A percentile compares a stretch with the other conserved stretches of the same genome.
phyloP scores from a whole-genome alignment of 2,113 vertebrate genomes.

The Egretta garzetta region DNA sequence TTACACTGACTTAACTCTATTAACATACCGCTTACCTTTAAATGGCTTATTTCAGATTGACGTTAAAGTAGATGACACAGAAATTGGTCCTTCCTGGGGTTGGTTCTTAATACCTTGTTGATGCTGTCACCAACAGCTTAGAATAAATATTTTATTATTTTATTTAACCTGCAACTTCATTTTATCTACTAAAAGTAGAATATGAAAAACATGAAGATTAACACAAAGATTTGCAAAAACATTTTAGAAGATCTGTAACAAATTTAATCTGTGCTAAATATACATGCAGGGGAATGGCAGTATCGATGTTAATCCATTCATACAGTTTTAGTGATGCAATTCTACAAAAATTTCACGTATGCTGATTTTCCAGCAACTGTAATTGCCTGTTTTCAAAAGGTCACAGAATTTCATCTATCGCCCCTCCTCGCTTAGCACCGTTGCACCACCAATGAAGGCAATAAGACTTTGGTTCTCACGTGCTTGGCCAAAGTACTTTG shows the following conservation, averaged over 20 bases:
- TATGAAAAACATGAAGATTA: background rate
- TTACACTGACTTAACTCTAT: constrained; percentile 15
- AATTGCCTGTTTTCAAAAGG: background rate
- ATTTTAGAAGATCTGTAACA: background rate
- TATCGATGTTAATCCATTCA: background rate
- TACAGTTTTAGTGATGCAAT: background rate
- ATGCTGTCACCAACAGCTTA: background rate
- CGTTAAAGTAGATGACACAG: background rate
- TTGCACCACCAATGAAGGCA: background rate
- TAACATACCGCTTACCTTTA: constrained; percentile 11
- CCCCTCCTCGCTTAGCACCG: background rate
- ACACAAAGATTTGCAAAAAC: background rate
- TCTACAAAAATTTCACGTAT: background rate
- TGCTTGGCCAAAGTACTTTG: background rate
- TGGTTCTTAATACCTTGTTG: background rate
- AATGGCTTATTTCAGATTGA: background rate
- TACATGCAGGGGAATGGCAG: background rate
- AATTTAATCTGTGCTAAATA: background rate
- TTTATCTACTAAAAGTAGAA: background rate
- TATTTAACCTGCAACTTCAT: background rate
- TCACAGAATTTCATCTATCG: background rate
- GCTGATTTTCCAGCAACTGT: background rate
- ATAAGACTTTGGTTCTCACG: background rate
- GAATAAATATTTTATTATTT: background rate
- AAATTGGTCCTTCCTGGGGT: background rate